Percentiles rank a stretch among this genome's conserved stretches.
Conservation (phyloP, 1,140 invertebrate species). For the Leptonema lineaticorne region DNA sequence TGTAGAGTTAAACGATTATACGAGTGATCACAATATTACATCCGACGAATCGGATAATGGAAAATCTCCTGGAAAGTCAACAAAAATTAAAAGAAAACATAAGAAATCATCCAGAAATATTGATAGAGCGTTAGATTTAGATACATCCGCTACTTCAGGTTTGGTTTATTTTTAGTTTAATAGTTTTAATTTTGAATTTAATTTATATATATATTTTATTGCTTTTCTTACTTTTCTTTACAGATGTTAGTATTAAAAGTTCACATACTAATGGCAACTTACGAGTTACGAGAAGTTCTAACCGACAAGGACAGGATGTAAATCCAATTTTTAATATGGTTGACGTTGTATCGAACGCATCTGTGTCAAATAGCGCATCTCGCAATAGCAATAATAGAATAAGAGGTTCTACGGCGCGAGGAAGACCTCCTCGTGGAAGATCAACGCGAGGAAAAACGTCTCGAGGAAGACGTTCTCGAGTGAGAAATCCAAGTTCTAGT, state of each 20-base stretch:
- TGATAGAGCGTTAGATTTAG: slow-evolving; percentile 16
- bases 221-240: neutral
- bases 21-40: slow-evolving; percentile 31
- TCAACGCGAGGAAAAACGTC: slow-evolving; percentile 10
- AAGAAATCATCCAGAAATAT: slow-evolving; percentile 23
- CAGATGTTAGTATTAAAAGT: slow-evolving; percentile 20
- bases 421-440: slow-evolving; percentile 21
- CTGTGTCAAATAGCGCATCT: neutral
- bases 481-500: slow-evolving; percentile 8
- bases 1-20: slow-evolving; percentile 27
- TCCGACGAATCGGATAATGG: slow-evolving; percentile 33
- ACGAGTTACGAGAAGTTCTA: neutral
- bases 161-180: too few species aligned
- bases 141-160: slow-evolving; percentile 25
- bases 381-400: slow-evolving; percentile 7
- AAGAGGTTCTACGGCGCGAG: slow-evolving; percentile 12
- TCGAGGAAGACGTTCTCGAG: slow-evolving; percentile 19
- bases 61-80: slow-evolving; percentile 30
- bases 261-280: slow-evolving; percentile 14
- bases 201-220: neutral
- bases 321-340: slow-evolving; percentile 7
- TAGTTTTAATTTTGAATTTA: neutral
- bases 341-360: neutral
- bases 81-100: slow-evolving; percentile 22
- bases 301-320: slow-evolving; percentile 1